Evolutionary conservation across 53 echinoderm and acorn worm species (phyloP).

Genomic region (Zoroaster sp.): DNA sequence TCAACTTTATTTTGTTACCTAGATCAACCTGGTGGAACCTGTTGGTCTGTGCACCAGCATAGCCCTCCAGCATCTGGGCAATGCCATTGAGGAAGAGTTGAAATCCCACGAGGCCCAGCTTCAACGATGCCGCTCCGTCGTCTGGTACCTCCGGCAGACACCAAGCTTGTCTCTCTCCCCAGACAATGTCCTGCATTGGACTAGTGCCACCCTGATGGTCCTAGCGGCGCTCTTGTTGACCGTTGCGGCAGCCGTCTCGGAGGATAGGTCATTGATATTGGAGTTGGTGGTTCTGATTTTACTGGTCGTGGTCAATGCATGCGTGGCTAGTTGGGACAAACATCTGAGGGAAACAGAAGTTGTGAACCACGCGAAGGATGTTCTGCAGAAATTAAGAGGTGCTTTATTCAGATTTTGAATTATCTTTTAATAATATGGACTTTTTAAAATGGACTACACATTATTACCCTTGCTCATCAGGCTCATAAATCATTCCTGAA

Average conservation of each 20-base stretch:
- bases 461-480: too few relatives aligned
- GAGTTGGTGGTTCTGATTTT: conserved; percentile 66
- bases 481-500: too few relatives aligned
- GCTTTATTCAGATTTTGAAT: not conserved
- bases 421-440: too few relatives aligned
- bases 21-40: conserved; percentile 37
- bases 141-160: not conserved
- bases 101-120: conserved; percentile 29
- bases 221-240: conserved; percentile 51
- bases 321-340: conserved; percentile 73
- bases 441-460: too few relatives aligned
- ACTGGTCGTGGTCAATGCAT: conserved; percentile 65
- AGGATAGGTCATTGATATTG: conserved; percentile 53
- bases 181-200: conserved; percentile 56
- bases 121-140: not conserved
- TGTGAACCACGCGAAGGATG: conserved; percentile 53
- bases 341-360: conserved; percentile 71
- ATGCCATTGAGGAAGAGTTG: conserved; percentile 66
- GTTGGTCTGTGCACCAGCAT: conserved; percentile 58
- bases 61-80: conserved; percentile 61
- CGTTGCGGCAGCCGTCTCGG: conserved; percentile 33
- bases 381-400: conserved; percentile 79
- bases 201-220: conserved; percentile 46
- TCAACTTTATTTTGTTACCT: too few relatives aligned
- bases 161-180: conserved; percentile 27